Percentiles rank a stretch among this genome's conserved stretches.
Conservation (phyloP, 2,888 invertebrate species). For the Monoplex corrugatus region DNA sequence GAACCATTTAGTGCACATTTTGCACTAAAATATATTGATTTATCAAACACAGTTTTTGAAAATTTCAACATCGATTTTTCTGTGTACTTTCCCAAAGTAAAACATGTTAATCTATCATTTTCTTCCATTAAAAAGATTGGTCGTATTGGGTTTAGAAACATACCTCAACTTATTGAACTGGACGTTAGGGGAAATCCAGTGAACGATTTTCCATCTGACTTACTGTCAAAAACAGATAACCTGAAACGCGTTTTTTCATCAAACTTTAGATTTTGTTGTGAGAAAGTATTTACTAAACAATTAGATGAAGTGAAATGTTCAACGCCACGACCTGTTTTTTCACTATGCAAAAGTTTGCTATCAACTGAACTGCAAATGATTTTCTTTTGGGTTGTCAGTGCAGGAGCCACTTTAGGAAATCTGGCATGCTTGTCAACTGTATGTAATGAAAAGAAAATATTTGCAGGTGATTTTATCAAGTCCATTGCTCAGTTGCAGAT, state of each 20-base stretch:
- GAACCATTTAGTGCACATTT: background rate
- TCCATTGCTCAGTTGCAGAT: background rate
- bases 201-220: background rate
- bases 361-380: background rate
- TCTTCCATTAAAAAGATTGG: background rate
- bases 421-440: background rate
- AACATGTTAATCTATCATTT: background rate
- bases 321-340: background rate
- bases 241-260: background rate
- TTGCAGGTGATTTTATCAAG: background rate
- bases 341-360: background rate
- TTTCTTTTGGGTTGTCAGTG: background rate
- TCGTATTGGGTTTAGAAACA: background rate
- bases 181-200: background rate
- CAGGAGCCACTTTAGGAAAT: background rate
- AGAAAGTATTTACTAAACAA: background rate
- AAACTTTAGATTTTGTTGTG: background rate
- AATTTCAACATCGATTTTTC: background rate
- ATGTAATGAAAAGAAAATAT: background rate
- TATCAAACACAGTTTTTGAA: background rate
- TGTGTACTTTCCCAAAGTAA: background rate
- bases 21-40: background rate
- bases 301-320: background rate
- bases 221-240: background rate
- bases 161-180: background rate